phyloP scores from a whole-genome alignment of 92 coral and sea anemone species.

The Micromussa lordhowensis region DNA sequence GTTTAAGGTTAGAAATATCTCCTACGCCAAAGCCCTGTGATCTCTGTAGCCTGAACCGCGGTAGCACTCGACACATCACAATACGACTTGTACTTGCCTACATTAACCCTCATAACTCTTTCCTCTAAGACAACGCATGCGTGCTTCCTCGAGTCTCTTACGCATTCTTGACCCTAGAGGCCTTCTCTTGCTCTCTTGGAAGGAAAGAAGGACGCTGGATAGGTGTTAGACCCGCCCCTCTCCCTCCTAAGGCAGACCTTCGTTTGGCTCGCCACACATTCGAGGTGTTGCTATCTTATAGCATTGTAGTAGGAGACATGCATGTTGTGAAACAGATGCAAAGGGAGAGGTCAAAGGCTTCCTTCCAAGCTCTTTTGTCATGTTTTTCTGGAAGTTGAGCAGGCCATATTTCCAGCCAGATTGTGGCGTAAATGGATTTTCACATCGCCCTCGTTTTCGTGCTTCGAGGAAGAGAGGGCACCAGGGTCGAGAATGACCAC shows the following conservation, averaged over 20 bases:
- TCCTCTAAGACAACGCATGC: neutral
- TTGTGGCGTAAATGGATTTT: neutral
- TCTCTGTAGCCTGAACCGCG: neutral
- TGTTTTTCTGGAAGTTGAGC: neutral
- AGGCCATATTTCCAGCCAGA: neutral
- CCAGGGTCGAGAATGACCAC: conserved; percentile 3
- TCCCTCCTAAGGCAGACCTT: too few relatives aligned
- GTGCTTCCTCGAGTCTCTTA: neutral
- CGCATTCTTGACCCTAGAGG: neutral
- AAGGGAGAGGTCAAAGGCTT: neutral
- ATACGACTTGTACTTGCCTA: neutral
- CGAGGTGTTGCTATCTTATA: neutral
- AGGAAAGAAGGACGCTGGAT: too few relatives aligned
- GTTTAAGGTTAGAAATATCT: neutral
- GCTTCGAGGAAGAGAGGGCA: neutral
- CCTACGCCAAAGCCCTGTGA: neutral
- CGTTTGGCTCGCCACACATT: too few relatives aligned
- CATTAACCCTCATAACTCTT: conserved; percentile 1
- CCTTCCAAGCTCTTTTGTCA: neutral
- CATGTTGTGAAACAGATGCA: neutral
- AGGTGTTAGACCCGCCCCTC: too few relatives aligned
- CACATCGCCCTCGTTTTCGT: neutral
- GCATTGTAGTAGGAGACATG: neutral
- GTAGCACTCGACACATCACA: neutral
- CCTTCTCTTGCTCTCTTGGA: neutral